Conservation (phyloP, 2,797 vertebrate species). For the Rachycentron canadum region DNA sequence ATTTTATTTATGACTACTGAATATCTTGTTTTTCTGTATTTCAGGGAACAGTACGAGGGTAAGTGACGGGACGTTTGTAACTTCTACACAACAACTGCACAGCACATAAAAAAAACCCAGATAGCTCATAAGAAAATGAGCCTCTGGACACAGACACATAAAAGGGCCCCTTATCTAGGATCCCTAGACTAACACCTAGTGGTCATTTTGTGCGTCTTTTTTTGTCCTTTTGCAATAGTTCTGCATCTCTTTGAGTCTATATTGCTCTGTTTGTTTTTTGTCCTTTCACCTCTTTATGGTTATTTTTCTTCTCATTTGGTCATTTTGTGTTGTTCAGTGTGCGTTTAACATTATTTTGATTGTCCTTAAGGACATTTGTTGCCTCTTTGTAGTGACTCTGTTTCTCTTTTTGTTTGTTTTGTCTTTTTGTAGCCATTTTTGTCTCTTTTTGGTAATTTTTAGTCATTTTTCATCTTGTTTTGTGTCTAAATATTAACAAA, state of each 20-base stretch:
- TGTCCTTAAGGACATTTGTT: too few relatives aligned
- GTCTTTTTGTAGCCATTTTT: neutral
- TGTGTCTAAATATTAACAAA: neutral
- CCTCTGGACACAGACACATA: neutral
- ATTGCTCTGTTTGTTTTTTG: too few relatives aligned
- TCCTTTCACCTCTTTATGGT: too few relatives aligned
- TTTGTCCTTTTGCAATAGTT: neutral
- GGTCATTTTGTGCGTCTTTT: too few relatives aligned
- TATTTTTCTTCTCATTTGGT: too few relatives aligned
- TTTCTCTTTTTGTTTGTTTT: neutral
- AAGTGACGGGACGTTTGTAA: slow-evolving; percentile 75
- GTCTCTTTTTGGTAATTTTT: too few relatives aligned
- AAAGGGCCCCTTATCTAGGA: neutral
- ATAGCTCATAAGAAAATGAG: neutral
- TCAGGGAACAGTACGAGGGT: slow-evolving; percentile 92
- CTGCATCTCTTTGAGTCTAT: neutral
- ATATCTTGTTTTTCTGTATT: slow-evolving; percentile 26
- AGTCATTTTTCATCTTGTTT: too few relatives aligned
- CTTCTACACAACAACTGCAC: too few relatives aligned
- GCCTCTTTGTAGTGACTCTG: too few relatives aligned
- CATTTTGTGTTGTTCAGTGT: neutral
- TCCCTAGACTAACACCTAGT: neutral
- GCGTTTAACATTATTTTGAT: neutral
- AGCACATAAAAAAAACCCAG: neutral
- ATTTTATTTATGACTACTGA: neutral